Evolutionary conservation across 2,113 vertebrate genomes (phyloP), one percentile per base, ranked within the genome.

Genomic region (Cephalopholis sonnerati): DNA sequence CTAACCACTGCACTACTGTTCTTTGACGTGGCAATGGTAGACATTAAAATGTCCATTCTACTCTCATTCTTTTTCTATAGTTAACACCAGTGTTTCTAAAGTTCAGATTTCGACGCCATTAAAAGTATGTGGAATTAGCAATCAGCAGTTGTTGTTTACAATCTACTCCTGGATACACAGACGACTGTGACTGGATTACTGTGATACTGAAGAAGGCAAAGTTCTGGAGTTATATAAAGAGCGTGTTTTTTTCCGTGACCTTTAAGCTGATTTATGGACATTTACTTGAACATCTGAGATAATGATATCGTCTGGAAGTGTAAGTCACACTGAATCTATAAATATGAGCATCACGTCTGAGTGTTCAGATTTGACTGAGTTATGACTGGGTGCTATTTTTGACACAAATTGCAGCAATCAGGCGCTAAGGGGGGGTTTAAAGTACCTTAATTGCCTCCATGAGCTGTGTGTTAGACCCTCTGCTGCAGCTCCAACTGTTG

Each of bases 361-460:
- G 24, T 17, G 76, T 39, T 53, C 25, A 54, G 25, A 73, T 48
- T 48, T 53, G 10, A 51, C 16, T 63, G 36, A 25, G 44, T 41
- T 80, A 24, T 57, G 54, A 48, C 39, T 61, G 11, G 48, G 65
- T 74, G n/a, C 59, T 61, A 29, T 50, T 75, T 72, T 51, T 74
- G 46, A 54, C 24, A 32, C 22, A 87, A 68, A 65, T 50, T 63
- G 69, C 11, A 1, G 54, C 55, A 80, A 83, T 54, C 53, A 61
- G 69, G 10, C 16, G 0, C 32, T 9, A 18, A 53, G 20, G 50
- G 51, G 78, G 65, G 50, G n/a, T 61, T 82, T 58, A 64, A 86
- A 86, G 46, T 78, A 69, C 58, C 70, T 77, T 69, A 77, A 80
- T 41, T 84, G 70, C 74, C 53, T 62, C 69, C 74, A 29, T 61